phyloP scores from a whole-genome alignment of 2,113 vertebrate genomes.

The Ochotona curzoniae region DNA sequence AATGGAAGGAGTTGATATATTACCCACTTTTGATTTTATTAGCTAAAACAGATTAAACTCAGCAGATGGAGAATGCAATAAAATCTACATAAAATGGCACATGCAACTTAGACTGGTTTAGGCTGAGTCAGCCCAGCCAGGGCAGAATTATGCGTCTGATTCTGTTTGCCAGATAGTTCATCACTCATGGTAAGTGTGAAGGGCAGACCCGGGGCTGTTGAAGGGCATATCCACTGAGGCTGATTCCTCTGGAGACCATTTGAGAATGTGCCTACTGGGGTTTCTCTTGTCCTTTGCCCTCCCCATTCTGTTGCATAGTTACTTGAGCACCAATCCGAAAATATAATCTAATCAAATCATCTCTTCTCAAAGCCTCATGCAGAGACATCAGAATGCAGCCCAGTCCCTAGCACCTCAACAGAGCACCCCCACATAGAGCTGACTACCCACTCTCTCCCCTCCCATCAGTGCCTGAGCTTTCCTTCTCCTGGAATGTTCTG shows the following conservation, averaged over 20 bases:
- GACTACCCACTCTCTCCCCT: too few species aligned
- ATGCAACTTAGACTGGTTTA: background rate
- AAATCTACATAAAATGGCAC: slow-evolving; percentile 2
- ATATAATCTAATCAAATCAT: background rate
- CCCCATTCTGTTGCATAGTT: background rate
- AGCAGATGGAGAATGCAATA: background rate
- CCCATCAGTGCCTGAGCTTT: background rate
- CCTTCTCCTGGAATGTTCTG: background rate
- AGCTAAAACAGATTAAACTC: slow-evolving; percentile 26
- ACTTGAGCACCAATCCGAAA: background rate
- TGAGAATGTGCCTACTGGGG: background rate
- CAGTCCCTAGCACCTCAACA: background rate
- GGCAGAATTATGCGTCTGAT: background rate
- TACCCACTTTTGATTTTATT: slow-evolving; percentile 8
- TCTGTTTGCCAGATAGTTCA: rapidly evolving
- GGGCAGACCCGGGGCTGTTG: rapidly evolving
- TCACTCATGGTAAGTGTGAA: background rate
- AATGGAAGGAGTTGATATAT: background rate
- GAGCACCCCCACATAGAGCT: background rate
- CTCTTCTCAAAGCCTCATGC: background rate
- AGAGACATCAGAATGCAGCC: background rate
- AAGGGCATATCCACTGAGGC: too few species aligned
- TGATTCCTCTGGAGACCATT: background rate
- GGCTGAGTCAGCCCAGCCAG: background rate
- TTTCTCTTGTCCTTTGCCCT: background rate